Base-by-base conservation (phyloP, 2,888 invertebrate genomes). In the Acrocera orbiculus region DNA sequence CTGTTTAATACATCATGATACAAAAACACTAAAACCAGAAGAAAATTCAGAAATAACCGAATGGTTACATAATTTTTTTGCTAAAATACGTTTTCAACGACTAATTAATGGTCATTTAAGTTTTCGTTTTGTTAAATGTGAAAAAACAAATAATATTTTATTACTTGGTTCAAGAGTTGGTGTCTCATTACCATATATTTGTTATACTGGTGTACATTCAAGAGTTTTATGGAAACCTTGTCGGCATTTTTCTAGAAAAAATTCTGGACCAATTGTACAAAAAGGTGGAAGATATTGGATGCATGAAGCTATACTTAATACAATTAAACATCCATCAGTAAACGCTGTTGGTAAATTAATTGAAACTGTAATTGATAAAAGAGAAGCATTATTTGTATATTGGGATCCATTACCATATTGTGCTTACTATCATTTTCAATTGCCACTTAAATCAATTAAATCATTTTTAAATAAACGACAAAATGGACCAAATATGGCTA, bases 341-440 rank as follows among this genome's bases (percentile, higher is more conserved):
- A 61, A 63, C 42, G 56, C 63, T 3, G 66, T 76, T 5, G 68
- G 69, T 14, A 69, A 70, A 48, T 52, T 76, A 30, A 59, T 76
- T 45, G 71, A 73, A 24, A 74, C 73, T 0, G 74, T 79, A 23
- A 52, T 82, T 44, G 80, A 82, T 48, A 80, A 79, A 44, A 66
- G 79, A 25, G 82, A 85, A 51, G 82, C 80, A 0, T 61, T 85
- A 2, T 85, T 85, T 49, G 69, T 75, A 5, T 76, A 76, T 49
- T 83, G 83, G 83, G 85, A 85, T 51, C 85, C 85, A 5, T 53
- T 85, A 46, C 85, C 85, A 1, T 85, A 83, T 52, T 82, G 81
- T 50, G 82, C 80, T 3, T 83, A 81, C 53, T 83, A 83, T 58
- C 81, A 81, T 52, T 71, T 85, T 46, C 77, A 82, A 49, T 54